Base-by-base conservation (phyloP, 2,797 vertebrate species). In the Coendou prehensilis region DNA sequence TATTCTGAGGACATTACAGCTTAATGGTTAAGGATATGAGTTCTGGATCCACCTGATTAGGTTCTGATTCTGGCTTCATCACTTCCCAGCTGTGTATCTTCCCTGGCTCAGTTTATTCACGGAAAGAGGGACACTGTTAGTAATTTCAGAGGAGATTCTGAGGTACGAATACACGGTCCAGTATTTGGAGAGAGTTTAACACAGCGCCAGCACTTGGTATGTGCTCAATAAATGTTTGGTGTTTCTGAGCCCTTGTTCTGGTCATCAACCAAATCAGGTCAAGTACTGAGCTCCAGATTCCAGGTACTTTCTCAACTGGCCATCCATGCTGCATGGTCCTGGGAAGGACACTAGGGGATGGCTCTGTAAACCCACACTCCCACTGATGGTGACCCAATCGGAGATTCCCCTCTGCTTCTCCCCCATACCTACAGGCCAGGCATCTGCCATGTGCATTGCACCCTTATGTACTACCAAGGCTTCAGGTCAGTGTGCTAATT, bases 401-500 rank as follows among this genome's bases (percentile, higher is more conserved):
- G 63, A 96, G 30, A 30, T 80, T 97, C 67, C 78, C 71, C 89
- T 52, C n/a, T 82, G 41, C 57, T 33, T 92, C 41, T 76, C 33
- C 47, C 23, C 6, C 3, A 23, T n/a, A 41, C 23, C 63, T 82
- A 80, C 59, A 3, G 10, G n/a, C 73, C 52, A 23, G 50, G 17
- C 30, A 18, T 28, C 90, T 82, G n/a, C 54, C 80, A 57, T 80
- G 57, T 89, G 59, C 59, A 95, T 56, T 92, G 71, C 54, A 94
- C 63, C 14, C 82, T 95, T 95, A 93, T 75, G 41, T 80, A 92
- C 95, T 96, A 87, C 76, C 80, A 89, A 91, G 59, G 63, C 87
- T 92, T 94, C 87, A 89, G 61, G 93, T 94, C 78, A 97, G 61
- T 93, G 75, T 89, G 69, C 91, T 97, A 94, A 97, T 96, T 97